A percentile compares a stretch with the other conserved stretches of the same genome.
phyloP scores from a whole-genome alignment of 2,888 invertebrate species.

The Dendrolimus pini region DNA sequence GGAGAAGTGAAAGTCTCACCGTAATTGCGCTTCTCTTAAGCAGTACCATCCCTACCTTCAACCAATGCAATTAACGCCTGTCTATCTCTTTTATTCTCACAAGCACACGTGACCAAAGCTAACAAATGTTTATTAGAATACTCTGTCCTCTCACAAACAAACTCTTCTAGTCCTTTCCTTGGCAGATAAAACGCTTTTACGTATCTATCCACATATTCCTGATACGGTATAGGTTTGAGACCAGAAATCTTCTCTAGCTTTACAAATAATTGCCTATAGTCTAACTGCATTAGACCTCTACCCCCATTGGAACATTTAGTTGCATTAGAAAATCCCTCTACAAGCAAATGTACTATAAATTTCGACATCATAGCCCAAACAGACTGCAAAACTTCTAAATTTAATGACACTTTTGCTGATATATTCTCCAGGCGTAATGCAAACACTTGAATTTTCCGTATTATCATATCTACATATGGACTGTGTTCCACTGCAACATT shows the following conservation, averaged over 20 bases:
- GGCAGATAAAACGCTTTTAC: slow-evolving; percentile 98
- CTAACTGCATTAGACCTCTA: slow-evolving; percentile 97
- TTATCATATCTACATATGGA: slow-evolving; percentile 87
- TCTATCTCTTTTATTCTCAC: slow-evolving; percentile 91
- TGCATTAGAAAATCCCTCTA: slow-evolving; percentile 94
- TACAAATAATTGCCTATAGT: slow-evolving; percentile 95
- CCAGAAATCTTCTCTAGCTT: slow-evolving; percentile 92
- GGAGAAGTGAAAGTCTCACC: too few species aligned
- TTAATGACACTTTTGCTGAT: slow-evolving; percentile 81
- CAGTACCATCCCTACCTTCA: slow-evolving; percentile 73
- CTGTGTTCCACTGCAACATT: slow-evolving; percentile 97
- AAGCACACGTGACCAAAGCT: slow-evolving; percentile 89
- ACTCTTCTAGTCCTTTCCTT: slow-evolving; percentile 90
- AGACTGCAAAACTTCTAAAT: slow-evolving; percentile 80
- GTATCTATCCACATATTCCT: slow-evolving; percentile 94
- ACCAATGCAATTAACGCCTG: slow-evolving; percentile 86
- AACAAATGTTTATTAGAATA: slow-evolving; percentile 93
- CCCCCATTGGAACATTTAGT: slow-evolving; percentile 98
- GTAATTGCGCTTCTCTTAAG: too few species aligned
- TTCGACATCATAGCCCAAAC: slow-evolving; percentile 94
- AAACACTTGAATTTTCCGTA: slow-evolving; percentile 86
- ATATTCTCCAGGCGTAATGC: slow-evolving; percentile 86
- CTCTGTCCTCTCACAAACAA: slow-evolving; percentile 90
- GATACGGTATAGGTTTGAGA: slow-evolving; percentile 89
- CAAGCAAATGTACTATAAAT: slow-evolving; percentile 89